Conservation (phyloP, 1,140 invertebrate species). For the Rhynchophorus ferrugineus region DNA sequence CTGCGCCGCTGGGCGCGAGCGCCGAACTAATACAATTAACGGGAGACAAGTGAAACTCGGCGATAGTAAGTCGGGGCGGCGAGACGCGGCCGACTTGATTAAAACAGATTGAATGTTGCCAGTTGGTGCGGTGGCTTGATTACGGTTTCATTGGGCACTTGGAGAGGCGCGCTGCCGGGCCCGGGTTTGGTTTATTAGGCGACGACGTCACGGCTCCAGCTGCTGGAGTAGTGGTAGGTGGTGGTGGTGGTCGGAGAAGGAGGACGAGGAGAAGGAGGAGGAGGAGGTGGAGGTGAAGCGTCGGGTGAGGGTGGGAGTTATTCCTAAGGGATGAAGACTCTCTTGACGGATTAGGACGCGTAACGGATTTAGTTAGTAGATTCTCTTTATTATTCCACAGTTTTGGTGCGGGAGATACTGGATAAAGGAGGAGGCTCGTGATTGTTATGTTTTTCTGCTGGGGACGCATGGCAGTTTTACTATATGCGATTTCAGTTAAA, state of each 20-base stretch:
- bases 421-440: no score
- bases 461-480: no score
- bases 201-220: neutral
- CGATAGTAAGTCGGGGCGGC: constrained; percentile 39
- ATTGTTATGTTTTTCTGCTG: no score
- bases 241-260: no score
- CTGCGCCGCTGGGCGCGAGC: constrained; percentile 32
- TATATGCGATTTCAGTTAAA: no score
- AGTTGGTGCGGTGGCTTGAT: constrained; percentile 39
- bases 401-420: neutral
- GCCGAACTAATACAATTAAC: constrained; percentile 43
- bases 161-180: constrained; percentile 1
- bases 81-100: constrained; percentile 34
- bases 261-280: neutral
- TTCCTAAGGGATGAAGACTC: neutral
- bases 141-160: constrained; percentile 38
- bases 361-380: neutral
- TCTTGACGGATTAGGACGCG: neutral
- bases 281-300: neutral
- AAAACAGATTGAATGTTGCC: constrained; percentile 43
- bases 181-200: neutral
- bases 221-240: neutral
- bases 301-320: neutral
- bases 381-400: neutral
- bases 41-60: constrained; percentile 43